Evolutionary conservation across 2,113 vertebrate species (phyloP).

Genomic region (Baryphthengus martii): DNA sequence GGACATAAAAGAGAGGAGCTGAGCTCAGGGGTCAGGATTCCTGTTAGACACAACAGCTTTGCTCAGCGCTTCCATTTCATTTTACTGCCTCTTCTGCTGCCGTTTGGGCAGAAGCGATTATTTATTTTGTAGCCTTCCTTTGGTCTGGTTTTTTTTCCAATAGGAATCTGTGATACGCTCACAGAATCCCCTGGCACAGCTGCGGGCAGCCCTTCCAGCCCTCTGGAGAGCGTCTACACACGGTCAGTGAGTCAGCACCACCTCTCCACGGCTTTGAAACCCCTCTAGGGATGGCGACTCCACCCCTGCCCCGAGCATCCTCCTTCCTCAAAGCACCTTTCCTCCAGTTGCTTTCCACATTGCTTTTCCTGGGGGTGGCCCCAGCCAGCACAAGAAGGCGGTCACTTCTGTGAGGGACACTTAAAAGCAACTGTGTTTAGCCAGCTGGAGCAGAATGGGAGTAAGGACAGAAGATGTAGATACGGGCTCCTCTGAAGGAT

Average conservation of each 20-base stretch:
- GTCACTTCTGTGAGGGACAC: neutral
- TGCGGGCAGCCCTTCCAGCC: neutral
- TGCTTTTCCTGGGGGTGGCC: rapidly evolving
- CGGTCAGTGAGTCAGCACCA: neutral
- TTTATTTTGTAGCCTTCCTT: constrained; percentile 1
- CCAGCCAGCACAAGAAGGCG: neutral
- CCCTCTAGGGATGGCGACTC: too few species aligned
- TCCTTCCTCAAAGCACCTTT: neutral
- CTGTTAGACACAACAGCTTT: constrained; percentile 34
- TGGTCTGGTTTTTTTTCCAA: neutral
- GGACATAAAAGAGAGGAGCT: neutral
- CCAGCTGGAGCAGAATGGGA: neutral
- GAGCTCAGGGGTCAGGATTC: constrained; percentile 40
- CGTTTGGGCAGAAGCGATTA: neutral
- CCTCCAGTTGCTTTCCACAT: neutral
- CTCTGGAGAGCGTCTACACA: rapidly evolving
- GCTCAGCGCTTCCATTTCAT: neutral
- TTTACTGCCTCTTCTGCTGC: constrained; percentile 32
- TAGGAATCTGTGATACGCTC: neutral
- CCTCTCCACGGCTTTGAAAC: too few species aligned
- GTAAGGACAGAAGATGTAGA: neutral
- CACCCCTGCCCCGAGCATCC: neutral
- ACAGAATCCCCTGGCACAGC: neutral
- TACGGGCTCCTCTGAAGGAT: neutral
- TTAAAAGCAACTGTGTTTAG: neutral